phyloP scores from a whole-genome alignment of 2,888 invertebrate species.

The Lasioglossum malachurum region DNA sequence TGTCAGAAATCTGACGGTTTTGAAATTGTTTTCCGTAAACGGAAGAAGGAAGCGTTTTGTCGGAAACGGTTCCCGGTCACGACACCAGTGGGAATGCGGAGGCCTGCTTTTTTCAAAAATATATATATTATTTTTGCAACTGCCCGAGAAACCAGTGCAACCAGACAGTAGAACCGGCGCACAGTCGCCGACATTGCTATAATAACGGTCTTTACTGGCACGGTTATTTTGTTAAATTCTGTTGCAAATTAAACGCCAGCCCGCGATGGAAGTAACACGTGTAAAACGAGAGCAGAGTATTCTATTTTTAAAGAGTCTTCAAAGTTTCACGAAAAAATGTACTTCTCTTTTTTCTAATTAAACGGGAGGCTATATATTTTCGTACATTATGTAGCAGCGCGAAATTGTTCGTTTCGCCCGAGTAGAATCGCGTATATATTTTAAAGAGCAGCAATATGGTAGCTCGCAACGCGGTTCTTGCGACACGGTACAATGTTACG shows the following conservation, averaged over 20 bases:
- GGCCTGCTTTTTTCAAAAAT: background rate
- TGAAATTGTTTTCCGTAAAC: background rate
- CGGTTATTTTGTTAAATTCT: background rate
- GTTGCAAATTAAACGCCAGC: background rate
- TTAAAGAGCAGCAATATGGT: background rate
- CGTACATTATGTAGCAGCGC: background rate
- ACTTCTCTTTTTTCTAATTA: background rate
- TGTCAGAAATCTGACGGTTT: slow-evolving; percentile 51
- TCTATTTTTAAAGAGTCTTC: background rate
- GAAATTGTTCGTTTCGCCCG: background rate
- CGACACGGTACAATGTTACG: background rate
- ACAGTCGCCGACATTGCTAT: background rate
- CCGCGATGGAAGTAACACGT: background rate
- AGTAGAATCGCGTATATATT: background rate
- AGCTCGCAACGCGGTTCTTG: background rate
- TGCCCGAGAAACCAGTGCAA: background rate
- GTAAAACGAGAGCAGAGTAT: background rate
- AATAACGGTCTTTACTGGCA: background rate
- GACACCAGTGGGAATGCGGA: background rate
- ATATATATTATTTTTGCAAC: background rate
- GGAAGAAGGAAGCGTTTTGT: background rate
- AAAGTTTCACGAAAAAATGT: background rate
- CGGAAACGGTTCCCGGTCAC: background rate
- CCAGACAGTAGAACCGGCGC: background rate
- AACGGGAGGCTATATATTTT: background rate